Evolutionary conservation across 2,797 vertebrate species (phyloP), one percentile per base, ranked within the genome.

Genomic region (Mionectes olivaceus): DNA sequence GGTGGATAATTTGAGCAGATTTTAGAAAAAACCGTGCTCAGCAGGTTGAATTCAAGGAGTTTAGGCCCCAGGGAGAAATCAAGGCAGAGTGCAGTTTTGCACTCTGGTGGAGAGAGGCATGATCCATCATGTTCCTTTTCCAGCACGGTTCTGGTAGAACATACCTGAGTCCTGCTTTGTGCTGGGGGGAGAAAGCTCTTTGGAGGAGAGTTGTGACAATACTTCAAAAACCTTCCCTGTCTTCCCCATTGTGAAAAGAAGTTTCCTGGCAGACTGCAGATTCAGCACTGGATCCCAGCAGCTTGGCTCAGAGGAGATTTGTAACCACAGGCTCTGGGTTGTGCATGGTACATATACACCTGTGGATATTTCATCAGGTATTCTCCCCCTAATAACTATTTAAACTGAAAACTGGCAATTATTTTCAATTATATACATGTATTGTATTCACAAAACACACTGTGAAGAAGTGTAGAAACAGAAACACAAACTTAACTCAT

Each of bases 371-470:
- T 94, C 69, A 52, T 21, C 55, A 57, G 43, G 10, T 61, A 37
- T 91, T 93, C 73, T 56, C 65, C 83, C 56, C 70, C 63, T 84
- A 87, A 53, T 90, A 76, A 86, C 88, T 89, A 33, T 75, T 93
- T 56, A 87, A 88, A 80, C 46, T 82, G 70, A 86, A 93, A 93
- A 70, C 47, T 64, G 59, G n/a, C 52, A 87, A 19, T 93, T 95
- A 60, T 84, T 93, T 94, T 88, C 73, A 81, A 71, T 93, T 93
- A 73, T 13, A 78, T 4, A 15, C 19, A 7, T 79, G 25, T 3
- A 50, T 22, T 84, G 50, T 77, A 37, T 57, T 89, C 18, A 39
- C 23, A 25, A 78, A 79, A 41, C 63, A 79, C 43, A 35, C 55
- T 27, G 59, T 49, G 81, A 73, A 64, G 59, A 79, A 85, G 28